These are phyloP conservation scores for Pristionchus exspectatus DNA, from an alignment of 2,888 invertebrate species.

Conservation along the genomic window DNA sequence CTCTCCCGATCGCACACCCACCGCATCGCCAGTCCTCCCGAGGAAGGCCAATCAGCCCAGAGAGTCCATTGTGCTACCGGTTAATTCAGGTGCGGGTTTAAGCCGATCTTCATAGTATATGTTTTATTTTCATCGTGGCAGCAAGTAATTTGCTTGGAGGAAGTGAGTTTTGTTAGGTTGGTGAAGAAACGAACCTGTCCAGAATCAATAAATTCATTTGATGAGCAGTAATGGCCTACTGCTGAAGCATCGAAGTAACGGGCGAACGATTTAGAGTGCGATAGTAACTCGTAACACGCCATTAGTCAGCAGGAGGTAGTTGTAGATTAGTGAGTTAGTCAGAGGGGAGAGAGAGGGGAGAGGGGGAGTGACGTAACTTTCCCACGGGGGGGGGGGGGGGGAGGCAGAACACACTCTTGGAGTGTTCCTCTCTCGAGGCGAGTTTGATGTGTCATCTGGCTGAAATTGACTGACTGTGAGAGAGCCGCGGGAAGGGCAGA, in stretches of 20 bases:
- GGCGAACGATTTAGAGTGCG: background rate
- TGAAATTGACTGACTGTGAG: background rate
- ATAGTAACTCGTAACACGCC: background rate
- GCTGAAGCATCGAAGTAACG: background rate
- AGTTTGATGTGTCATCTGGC: conserved; percentile 46
- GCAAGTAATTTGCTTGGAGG: too few species aligned
- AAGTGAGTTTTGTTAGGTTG: too few species aligned
- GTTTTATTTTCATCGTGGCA: too few species aligned
- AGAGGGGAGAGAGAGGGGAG: background rate
- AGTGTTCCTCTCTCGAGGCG: background rate
- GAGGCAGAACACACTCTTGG: background rate
- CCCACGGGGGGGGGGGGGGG: conserved; percentile 8
- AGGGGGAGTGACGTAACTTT: conserved; percentile 20
- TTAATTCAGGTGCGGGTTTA: background rate
- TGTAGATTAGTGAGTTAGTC: conserved; percentile 39
- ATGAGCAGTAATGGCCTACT: background rate
- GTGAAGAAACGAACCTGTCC: too few species aligned
- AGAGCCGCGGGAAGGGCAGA: background rate
- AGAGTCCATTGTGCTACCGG: conserved; percentile 5
- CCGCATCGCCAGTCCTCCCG: background rate
- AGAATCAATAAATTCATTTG: too few species aligned
- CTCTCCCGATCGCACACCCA: conserved; percentile 24
- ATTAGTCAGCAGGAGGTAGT: conserved; percentile 9
- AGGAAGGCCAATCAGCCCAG: background rate
- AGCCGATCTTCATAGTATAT: too few species aligned